These are phyloP conservation scores for Isotomurus palustris DNA, from an alignment of 2,888 invertebrate species.

Conservation along the genomic window DNA sequence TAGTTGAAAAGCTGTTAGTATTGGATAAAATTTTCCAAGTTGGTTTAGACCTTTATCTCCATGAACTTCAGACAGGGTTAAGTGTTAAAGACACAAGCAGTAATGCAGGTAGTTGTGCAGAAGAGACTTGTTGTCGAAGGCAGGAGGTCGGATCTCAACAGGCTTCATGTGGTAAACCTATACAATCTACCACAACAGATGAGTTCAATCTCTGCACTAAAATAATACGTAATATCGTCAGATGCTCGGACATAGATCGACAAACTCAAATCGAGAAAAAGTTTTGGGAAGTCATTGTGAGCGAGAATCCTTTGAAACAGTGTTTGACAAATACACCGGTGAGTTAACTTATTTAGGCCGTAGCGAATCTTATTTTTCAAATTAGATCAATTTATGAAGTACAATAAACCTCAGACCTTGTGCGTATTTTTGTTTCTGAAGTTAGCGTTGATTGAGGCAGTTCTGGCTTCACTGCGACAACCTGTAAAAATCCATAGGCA, in stretches of 20 bases:
- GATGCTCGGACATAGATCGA: conserved; percentile 7
- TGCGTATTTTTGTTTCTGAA: no score
- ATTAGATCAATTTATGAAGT: no score
- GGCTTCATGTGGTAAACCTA: no score
- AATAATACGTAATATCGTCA: conserved; percentile 22
- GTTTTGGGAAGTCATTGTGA: conserved; percentile 24
- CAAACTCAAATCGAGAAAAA: conserved; percentile 13
- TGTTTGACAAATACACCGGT: conserved; percentile 15
- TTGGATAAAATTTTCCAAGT: background rate
- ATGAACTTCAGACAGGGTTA: background rate
- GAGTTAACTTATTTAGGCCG: conserved; percentile 7
- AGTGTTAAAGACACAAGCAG: background rate
- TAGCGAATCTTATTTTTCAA: no score
- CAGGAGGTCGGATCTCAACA: no score
- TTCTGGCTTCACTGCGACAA: conserved; percentile 41
- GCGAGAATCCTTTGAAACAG: background rate
- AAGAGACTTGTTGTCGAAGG: no score
- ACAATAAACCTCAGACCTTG: no score
- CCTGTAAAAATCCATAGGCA: conserved; percentile 33
- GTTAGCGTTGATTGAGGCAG: conserved; percentile 47
- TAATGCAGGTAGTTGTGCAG: no score
- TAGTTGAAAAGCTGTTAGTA: background rate
- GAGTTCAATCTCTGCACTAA: background rate
- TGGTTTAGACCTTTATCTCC: no score
- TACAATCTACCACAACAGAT: no score